Conservation (phyloP, 1,140 invertebrate genomes). For the Cyphomyrmex costatus region DNA sequence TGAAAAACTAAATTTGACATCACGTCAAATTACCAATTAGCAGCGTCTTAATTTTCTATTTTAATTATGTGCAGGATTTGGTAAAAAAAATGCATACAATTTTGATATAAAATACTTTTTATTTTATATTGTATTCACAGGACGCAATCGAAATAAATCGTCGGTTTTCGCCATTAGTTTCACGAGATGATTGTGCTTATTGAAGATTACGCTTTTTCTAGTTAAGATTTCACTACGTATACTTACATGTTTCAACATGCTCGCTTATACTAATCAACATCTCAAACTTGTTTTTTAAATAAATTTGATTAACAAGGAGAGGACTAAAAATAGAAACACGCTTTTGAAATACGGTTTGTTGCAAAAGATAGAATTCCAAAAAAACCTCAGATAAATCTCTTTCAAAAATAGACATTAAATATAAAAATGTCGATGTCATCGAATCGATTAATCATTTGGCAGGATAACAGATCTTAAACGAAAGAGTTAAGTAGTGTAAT, state of each 20-base stretch:
- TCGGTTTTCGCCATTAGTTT: background rate
- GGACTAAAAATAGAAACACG: background rate
- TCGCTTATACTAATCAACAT: background rate
- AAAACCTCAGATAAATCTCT: too few relatives aligned
- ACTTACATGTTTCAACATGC: background rate
- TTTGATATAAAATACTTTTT: background rate
- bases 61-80: background rate
- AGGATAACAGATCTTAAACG: too few relatives aligned
- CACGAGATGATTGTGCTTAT: background rate
- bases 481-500: too few relatives aligned
- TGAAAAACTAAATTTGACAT: background rate
- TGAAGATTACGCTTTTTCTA: background rate
- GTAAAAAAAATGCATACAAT: background rate
- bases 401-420: too few relatives aligned
- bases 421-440: too few relatives aligned
- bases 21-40: background rate
- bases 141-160: background rate
- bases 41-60: background rate
- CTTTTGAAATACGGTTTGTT: too few relatives aligned
- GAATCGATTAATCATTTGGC: too few relatives aligned
- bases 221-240: background rate
- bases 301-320: slow-evolving; percentile 29
- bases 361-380: too few relatives aligned
- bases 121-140: too few relatives aligned
- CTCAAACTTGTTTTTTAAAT: background rate